These are phyloP conservation scores for Tragelaphus oryx DNA, from an alignment of 2,797 vertebrate species.

Conservation along the genomic window DNA sequence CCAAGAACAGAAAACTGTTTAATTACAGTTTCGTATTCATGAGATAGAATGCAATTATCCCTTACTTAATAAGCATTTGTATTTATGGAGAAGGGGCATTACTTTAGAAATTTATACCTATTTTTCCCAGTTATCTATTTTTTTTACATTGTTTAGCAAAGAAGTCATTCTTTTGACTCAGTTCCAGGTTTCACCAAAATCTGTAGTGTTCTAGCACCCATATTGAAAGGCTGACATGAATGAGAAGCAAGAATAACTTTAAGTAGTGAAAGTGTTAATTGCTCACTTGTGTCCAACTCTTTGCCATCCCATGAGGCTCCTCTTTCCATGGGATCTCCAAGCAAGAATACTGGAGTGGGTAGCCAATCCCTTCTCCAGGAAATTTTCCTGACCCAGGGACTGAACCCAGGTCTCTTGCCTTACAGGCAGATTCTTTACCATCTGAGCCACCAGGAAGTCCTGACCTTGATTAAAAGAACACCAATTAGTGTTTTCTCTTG, in stretches of 20 bases:
- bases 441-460: not conserved
- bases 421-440: not conserved
- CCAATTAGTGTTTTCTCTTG: not conserved
- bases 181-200: not conserved
- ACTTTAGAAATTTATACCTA: not conserved
- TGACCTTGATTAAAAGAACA: not conserved
- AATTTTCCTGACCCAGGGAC: not conserved
- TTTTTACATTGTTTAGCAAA: not conserved
- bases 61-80: constrained; percentile 9
- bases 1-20: not conserved
- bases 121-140: not conserved
- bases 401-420: not conserved
- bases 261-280: not conserved
- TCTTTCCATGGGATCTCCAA: not conserved
- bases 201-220: not conserved
- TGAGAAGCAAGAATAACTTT: not conserved
- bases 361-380: not conserved
- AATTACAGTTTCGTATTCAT: not conserved
- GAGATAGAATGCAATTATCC: not conserved
- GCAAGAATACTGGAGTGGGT: not conserved
- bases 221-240: not conserved
- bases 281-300: not conserved
- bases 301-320: not conserved
- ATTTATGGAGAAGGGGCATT: not conserved
- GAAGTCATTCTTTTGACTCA: not conserved